These are phyloP conservation scores for Trichoplusia ni DNA, from an alignment of 1,140 invertebrate species.

Conservation along the genomic window DNA sequence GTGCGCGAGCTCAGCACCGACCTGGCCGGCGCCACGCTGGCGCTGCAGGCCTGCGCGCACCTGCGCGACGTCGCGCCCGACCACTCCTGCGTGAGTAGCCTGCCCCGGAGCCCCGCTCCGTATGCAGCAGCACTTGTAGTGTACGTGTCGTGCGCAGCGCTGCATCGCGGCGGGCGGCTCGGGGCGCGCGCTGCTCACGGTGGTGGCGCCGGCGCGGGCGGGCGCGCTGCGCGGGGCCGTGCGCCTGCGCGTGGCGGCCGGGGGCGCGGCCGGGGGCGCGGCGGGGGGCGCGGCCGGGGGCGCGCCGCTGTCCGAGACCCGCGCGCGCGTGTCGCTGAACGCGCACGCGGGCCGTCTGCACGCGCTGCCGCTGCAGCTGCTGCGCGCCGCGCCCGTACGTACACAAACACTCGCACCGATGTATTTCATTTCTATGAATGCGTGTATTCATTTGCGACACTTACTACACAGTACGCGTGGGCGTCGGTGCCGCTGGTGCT, in stretches of 20 bases:
- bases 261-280: constrained; percentile 35
- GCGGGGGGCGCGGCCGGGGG: constrained; percentile 27
- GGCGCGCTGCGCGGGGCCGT: constrained; percentile 49
- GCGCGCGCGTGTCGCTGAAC: constrained; percentile 35
- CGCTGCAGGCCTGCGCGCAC: constrained; percentile 29
- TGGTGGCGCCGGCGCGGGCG: constrained; percentile 64
- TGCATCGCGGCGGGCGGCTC: constrained; percentile 46
- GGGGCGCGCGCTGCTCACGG: constrained; percentile 50
- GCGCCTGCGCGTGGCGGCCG: constrained; percentile 30
- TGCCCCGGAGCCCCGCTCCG: background rate
- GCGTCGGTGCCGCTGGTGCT: constrained; percentile 46
- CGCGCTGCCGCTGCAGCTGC: constrained; percentile 36
- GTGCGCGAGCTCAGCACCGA: constrained; percentile 44
- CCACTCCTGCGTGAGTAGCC: background rate
- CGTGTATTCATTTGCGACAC: background rate
- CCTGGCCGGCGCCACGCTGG: constrained; percentile 45
- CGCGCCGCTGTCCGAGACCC: constrained; percentile 35
- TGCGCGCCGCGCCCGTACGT: constrained; percentile 40
- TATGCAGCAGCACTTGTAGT: background rate
- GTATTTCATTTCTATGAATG: too few species aligned
- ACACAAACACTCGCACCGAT: too few species aligned
- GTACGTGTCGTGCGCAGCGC: constrained; percentile 4
- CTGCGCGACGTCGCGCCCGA: constrained; percentile 13
- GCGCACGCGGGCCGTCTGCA: constrained; percentile 46
- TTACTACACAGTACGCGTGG: constrained; percentile 43